Conservation (phyloP, 1,140 invertebrate species). For the Brachionus angularis region DNA sequence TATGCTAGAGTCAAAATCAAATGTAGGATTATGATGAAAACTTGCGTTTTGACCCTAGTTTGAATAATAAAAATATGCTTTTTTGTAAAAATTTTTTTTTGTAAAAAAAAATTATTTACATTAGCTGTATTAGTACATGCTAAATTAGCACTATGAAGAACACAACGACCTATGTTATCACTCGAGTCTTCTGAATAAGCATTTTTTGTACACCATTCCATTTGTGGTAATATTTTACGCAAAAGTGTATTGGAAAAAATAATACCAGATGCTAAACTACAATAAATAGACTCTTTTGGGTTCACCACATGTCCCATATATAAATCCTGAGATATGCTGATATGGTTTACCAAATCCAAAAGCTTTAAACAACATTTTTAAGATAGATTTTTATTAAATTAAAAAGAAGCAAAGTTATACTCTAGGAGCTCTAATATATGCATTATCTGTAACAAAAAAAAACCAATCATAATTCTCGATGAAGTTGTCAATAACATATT, state of each 20-base stretch:
- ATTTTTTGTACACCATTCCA: conserved; percentile 80
- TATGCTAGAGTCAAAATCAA: conserved; percentile 44
- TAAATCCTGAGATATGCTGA: conserved; percentile 37
- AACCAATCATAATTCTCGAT: conserved; percentile 83
- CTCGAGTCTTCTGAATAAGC: conserved; percentile 71
- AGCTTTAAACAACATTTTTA: conserved; percentile 25
- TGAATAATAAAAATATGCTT: conserved; percentile 12
- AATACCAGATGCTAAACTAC: conserved; percentile 23
- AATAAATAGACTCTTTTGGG: conserved; percentile 26
- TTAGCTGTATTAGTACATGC: conserved; percentile 45
- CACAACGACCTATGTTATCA: conserved; percentile 76
- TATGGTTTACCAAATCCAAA: conserved; percentile 32
- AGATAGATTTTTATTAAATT: not conserved
- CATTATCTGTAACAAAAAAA: conserved; percentile 74
- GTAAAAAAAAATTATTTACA: conserved; percentile 45
- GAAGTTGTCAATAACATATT: conserved; percentile 82
- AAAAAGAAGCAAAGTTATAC: not conserved
- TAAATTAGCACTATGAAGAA: conserved; percentile 61
- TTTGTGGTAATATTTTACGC: conserved; percentile 66
- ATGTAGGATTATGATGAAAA: not conserved
- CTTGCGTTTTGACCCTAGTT: conserved; percentile 11
- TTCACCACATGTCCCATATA: conserved; percentile 39
- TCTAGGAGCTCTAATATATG: conserved; percentile 71
- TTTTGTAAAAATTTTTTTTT: conserved; percentile 44
- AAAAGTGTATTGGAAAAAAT: conserved; percentile 60